A percentile compares a stretch with the other conserved stretches of the same genome.
phyloP scores from a whole-genome alignment of 2,797 vertebrate species.

The Pygocentrus nattereri region DNA sequence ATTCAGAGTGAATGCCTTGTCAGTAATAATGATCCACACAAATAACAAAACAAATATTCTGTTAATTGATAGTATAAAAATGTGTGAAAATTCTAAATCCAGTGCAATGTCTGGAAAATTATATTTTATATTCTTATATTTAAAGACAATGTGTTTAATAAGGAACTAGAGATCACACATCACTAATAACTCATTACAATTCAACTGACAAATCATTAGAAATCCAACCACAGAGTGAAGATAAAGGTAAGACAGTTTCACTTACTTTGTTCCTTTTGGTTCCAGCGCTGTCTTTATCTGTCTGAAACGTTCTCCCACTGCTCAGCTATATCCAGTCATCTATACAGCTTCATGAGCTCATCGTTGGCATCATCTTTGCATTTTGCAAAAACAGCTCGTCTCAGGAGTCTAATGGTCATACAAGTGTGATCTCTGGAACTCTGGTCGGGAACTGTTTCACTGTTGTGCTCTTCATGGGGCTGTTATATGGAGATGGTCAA shows the following conservation, averaged over 20 bases:
- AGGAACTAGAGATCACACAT: too few relatives aligned
- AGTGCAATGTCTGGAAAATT: too few relatives aligned
- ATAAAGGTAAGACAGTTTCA: constrained; percentile 6
- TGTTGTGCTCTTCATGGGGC: constrained; percentile 16
- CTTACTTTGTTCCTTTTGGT: background rate
- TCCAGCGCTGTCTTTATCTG: background rate
- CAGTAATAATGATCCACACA: too few relatives aligned
- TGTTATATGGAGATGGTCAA: constrained; percentile 1
- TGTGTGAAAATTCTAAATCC: too few relatives aligned
- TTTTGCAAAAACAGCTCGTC: constrained; percentile 14
- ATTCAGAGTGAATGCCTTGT: too few relatives aligned
- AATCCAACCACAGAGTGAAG: background rate
- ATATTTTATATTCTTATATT: too few relatives aligned
- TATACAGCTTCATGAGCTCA: constrained; percentile 8
- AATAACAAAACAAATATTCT: too few relatives aligned
- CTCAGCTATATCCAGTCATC: constrained; percentile 8
- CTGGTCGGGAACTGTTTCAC: constrained; percentile 17
- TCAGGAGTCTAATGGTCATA: background rate
- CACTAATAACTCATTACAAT: too few relatives aligned
- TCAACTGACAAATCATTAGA: background rate
- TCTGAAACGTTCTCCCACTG: background rate
- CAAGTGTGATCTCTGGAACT: background rate
- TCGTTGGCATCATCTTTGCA: background rate
- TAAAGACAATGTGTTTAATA: too few relatives aligned
- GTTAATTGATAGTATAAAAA: too few relatives aligned